Evolutionary conservation across 2,797 vertebrate genomes (phyloP).

Genomic region (Mormyrops attenuatus): DNA sequence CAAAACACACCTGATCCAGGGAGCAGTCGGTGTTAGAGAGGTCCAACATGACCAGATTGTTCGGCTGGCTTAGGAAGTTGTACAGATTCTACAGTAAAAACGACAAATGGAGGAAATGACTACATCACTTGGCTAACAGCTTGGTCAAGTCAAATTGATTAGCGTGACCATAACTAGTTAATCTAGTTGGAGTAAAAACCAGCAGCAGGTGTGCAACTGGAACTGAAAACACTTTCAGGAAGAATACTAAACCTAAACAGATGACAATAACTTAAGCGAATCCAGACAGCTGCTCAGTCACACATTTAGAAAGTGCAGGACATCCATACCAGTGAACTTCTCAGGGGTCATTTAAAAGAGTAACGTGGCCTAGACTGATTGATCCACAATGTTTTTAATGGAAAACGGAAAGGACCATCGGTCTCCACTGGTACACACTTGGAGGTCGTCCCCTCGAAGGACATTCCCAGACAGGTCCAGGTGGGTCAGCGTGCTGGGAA

Average conservation of each 20-base stretch:
- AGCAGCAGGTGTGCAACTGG: background rate
- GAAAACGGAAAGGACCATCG: background rate
- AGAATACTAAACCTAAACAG: background rate
- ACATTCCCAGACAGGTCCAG: constrained; percentile 87
- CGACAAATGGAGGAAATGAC: background rate
- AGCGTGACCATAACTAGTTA: background rate
- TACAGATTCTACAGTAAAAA: constrained; percentile 69
- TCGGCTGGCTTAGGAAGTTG: constrained; percentile 82
- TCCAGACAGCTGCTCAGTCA: background rate
- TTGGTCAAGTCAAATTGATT: background rate
- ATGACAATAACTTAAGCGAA: background rate
- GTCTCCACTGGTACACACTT: constrained; percentile 52
- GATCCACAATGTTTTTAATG: background rate
- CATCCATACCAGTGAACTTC: background rate
- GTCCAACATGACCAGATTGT: constrained; percentile 78
- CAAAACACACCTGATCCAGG: constrained; percentile 74
- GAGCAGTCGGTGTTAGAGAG: constrained; percentile 86
- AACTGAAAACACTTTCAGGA: background rate
- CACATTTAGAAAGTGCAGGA: background rate
- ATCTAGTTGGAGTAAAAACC: background rate
- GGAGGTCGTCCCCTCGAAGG: constrained; percentile 82
- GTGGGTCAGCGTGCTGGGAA: constrained; percentile 67
- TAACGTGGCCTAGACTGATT: background rate
- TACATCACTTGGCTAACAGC: background rate
- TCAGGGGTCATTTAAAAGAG: background rate